phyloP scores from a whole-genome alignment of 2,888 invertebrate species.

The Charanyca ferruginea region DNA sequence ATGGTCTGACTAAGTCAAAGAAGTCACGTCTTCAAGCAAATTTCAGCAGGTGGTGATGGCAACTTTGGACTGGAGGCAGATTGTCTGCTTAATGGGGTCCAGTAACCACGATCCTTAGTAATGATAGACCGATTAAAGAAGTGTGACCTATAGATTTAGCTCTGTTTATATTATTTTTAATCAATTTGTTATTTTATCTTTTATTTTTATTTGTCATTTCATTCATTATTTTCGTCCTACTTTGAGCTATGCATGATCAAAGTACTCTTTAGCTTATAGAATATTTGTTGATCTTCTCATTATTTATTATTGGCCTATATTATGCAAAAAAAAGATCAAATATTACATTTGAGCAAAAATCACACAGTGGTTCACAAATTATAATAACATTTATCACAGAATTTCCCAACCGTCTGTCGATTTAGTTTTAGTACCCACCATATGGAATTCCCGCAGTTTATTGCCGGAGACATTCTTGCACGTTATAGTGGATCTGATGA shows the following conservation, averaged over 20 bases:
- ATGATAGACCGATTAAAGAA: too few relatives aligned
- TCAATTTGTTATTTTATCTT: neutral
- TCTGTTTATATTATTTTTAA: neutral
- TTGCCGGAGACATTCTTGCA: constrained; percentile 35
- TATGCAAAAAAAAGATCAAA: neutral
- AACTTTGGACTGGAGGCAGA: too few relatives aligned
- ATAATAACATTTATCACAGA: constrained; percentile 10
- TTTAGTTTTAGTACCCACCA: constrained; percentile 39
- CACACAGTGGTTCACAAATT: neutral
- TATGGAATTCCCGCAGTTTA: constrained; percentile 34
- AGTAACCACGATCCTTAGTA: too few relatives aligned
- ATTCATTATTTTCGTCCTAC: neutral
- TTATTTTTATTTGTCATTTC: neutral
- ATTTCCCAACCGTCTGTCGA: constrained; percentile 18
- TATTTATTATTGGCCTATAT: constrained; percentile 1
- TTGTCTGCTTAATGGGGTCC: too few relatives aligned
- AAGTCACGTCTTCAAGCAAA: too few relatives aligned
- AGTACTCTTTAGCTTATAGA: neutral
- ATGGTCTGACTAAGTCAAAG: too few relatives aligned
- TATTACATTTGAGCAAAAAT: neutral
- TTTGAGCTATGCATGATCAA: neutral
- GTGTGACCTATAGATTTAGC: neutral
- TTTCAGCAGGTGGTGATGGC: too few relatives aligned
- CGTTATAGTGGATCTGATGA: constrained; percentile 33
- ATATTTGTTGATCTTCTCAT: neutral